Evolutionary conservation across 2,797 vertebrate genomes (phyloP), one percentile per base, ranked within the genome.

Genomic region (Pogonophryne albipinna): DNA sequence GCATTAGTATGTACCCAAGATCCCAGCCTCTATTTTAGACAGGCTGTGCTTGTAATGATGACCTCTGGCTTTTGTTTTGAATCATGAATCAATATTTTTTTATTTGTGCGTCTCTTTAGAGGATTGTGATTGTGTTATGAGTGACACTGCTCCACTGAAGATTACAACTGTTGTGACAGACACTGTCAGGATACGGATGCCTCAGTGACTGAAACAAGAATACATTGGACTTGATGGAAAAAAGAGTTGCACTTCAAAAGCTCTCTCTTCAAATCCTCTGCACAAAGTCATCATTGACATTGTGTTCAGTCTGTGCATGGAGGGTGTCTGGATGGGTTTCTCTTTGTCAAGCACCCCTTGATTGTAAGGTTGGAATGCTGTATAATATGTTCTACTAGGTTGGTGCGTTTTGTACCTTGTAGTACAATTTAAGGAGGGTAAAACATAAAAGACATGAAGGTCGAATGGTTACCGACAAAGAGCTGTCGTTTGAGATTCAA

Each of bases 231-330:
- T 20, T 59, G 81, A 88, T 84, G 66, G 89, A 81, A 69, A 68
- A 80, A 65, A 76, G 70, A 80, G 79, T 71, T 80, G 65, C 84
- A 88, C 88, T 92, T 92, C 76, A 92, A 84, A 91, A 74, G 76
- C 80, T 79, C 72, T 45, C 73, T 67, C 77, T 84, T 83, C 82
- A 88, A 77, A 82, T 72, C 76, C 65, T 76, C 71, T 59, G 66
- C 76, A 70, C 88, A 84, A 73, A 87, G 84, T 79, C 84, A 77
- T 78, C 83, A 66, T 68, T 85, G 87, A 89, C 79, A 76, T 73
- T 56, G 77, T 75, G 83, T 85, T 89, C 85, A 78, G 82, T 83
- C 75, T 76, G 71, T 46, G 74, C 76, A 67, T 70, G 82, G 89
- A 88, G 81, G 73, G 63, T 88, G 79, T 76, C 82, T 65, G 17